Conservation (phyloP, 2,113 vertebrate species). For the Elephantulus edwardii region DNA sequence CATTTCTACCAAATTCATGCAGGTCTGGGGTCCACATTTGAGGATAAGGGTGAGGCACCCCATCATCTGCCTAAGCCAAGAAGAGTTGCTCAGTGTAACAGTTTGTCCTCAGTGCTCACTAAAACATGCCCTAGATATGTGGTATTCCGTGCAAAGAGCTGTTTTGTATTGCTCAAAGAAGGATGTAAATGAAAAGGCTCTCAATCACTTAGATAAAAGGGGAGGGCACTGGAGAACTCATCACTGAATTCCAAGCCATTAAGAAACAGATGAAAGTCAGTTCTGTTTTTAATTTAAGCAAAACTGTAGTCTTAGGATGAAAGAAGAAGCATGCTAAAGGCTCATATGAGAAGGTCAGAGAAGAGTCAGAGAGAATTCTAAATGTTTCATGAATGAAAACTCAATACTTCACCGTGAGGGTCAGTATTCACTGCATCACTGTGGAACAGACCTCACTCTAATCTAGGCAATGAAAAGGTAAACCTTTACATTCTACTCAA, state of each 20-base stretch:
- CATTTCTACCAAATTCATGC: not conserved
- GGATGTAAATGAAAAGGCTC: conserved; percentile 87
- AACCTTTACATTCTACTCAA: not conserved
- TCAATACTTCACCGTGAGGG: not conserved
- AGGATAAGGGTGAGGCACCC: not conserved
- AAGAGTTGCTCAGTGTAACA: conserved; percentile 86
- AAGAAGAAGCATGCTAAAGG: conserved; percentile 3
- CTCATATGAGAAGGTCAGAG: not conserved
- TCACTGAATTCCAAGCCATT: conserved; percentile 71
- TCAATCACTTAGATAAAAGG: conserved; percentile 82
- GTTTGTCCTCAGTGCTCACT: conserved; percentile 89
- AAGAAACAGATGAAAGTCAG: conserved; percentile 53
- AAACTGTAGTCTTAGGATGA: conserved; percentile 64
- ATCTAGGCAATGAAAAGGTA: not conserved
- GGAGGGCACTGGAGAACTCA: conserved; percentile 69
- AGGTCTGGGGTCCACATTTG: not conserved
- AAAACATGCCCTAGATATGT: conserved; percentile 90
- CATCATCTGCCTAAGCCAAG: conserved; percentile 79
- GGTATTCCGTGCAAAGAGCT: conserved; percentile 89
- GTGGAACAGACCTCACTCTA: not conserved
- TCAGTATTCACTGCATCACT: not conserved
- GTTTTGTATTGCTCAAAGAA: conserved; percentile 89
- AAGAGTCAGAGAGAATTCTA: not conserved
- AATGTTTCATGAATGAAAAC: conserved; percentile 3
- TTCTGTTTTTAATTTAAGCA: conserved; percentile 63